Base-by-base conservation (phyloP, 2,797 vertebrate genomes). In the Molothrus ater region DNA sequence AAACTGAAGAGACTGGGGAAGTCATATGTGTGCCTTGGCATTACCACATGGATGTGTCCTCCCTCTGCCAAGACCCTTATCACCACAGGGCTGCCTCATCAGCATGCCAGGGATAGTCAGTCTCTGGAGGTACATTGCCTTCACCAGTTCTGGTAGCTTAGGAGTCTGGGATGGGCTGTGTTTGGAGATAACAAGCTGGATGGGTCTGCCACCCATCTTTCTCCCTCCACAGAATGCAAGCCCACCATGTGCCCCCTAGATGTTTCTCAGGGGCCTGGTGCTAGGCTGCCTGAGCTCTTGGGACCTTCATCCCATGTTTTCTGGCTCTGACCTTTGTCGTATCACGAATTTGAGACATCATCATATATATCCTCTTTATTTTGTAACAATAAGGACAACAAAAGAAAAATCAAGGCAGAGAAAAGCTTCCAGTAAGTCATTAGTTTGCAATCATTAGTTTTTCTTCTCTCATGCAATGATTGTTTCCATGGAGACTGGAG, bases 401-500 rank as follows among this genome's bases (percentile, higher is more conserved):
- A 88, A 86, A 80, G 31, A 29, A 90, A 65, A 95, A 95, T 63
- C 66, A 93, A 91, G 63, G 48, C 57, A 63, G 69, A 74, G 31
- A 53, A 48, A 95, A 95, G 53, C 80, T 96, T 94, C 75, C 88
- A 95, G 81, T 75, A 89, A 95, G 66, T 90, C 78, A 94, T 96
- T 95, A 96, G 63, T 89, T 93, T 75, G 86, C 84, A 93, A 59
- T 79, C 71, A 80, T 84, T 90, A 78, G 38, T 17, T 53, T 90
- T 90, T 91, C 87, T 89, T 80, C 60, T 93, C 54, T 63, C 25
- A 1, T 87, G 84, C 81, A 91, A 56, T 15, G 43, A 64, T 20
- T 80, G 95, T 97, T 97, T 97, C 96, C 88, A 96, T 97, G 95
- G 96, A 94, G 93, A 97, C 84, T 1, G 6, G 32, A 95, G 42